These are phyloP conservation scores for Arge pagana DNA, from an alignment of 2,888 invertebrate genomes.

Conservation along the genomic window DNA sequence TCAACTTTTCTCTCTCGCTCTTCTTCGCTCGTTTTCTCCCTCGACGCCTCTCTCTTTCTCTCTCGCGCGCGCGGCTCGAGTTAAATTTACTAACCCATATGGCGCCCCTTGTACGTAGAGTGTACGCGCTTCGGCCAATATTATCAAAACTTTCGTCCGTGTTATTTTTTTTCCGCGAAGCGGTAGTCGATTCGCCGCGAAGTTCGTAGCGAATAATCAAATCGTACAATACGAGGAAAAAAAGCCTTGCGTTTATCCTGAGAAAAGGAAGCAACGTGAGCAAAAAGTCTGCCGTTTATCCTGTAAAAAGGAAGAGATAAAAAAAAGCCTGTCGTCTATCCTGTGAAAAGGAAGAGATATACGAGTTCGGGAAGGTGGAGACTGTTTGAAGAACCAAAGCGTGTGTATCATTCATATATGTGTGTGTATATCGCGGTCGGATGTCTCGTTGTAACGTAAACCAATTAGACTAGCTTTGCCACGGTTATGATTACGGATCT, in stretches of 20 bases:
- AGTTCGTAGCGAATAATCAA: no score
- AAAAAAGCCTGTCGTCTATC: no score
- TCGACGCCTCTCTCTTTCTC: slow-evolving; percentile 3
- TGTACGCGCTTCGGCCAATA: slow-evolving; percentile 9
- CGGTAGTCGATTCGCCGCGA: no score
- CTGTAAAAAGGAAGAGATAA: no score
- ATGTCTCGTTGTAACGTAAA: slow-evolving; percentile 9
- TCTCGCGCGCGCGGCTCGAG: slow-evolving; percentile 28
- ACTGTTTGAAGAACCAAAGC: slow-evolving; percentile 3
- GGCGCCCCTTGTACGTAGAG: slow-evolving; percentile 30
- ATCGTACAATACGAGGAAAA: no score
- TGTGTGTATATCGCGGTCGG: neutral
- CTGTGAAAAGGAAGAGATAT: neutral
- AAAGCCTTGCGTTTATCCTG: no score
- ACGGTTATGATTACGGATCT: slow-evolving; percentile 4
- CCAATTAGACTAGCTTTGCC: slow-evolving; percentile 3
- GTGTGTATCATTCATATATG: no score
- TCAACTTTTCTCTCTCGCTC: slow-evolving; percentile 23
- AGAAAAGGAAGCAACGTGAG: no score
- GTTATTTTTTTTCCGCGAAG: no score
- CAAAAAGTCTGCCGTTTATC: no score
- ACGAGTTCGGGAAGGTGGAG: neutral
- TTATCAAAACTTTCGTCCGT: no score
- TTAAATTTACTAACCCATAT: slow-evolving; percentile 50
- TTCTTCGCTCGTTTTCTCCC: slow-evolving; percentile 7